Evolutionary conservation across 1,140 invertebrate species (phyloP), one percentile per base, ranked within the genome.

Genomic region (Conopomorpha cramerella): DNA sequence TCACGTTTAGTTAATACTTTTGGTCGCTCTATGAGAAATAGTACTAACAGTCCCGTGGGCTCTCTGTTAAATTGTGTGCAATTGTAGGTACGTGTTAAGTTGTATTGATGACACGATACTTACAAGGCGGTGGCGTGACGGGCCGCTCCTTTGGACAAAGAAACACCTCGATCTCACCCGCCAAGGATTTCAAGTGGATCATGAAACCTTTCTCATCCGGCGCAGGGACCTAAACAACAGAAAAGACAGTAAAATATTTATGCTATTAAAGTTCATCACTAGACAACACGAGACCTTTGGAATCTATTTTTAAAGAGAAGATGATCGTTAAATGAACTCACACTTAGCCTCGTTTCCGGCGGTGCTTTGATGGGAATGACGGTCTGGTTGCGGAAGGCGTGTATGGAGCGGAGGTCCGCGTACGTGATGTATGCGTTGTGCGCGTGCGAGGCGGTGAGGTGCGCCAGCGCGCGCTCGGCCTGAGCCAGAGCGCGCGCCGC

Each of bases 361-460:
- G 93, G 92, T 37, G 93, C 92, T 79, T 93, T 95, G 41, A 96
- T 90, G 26, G 91, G 91, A 81, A 96, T 91, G 35, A 96, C 86
- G 51, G 91, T 94, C 65, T 94, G 90, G 59, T 92, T 84, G 57
- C 85, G 82, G 64, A 91, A 93, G 46, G 88, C 85, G 43, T 82
- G 73, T 37, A 95, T 89, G 36, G 84, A 87, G 42, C 89, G 81
- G 44, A 96, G 81, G 82, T 96, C 93, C 44, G 89, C 86, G 76
- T 92, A 91, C 41, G 90, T 91, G 27, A 93, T 86, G 77, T 92
- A 93, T 31, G 89, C 89, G 62, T 82, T 84, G 55, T 82, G 72
- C 58, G 84, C 82, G 56, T 88, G 83, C 42, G 85, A 81, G 8
- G 58, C 59, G 35, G 83, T 86, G 17, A 88, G 77, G 31, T 83